Percentiles rank a stretch among this genome's conserved stretches.
These are phyloP conservation scores for Enteromius mattozi DNA, from an alignment of 2,797 vertebrate genomes.

Conservation along the genomic window DNA sequence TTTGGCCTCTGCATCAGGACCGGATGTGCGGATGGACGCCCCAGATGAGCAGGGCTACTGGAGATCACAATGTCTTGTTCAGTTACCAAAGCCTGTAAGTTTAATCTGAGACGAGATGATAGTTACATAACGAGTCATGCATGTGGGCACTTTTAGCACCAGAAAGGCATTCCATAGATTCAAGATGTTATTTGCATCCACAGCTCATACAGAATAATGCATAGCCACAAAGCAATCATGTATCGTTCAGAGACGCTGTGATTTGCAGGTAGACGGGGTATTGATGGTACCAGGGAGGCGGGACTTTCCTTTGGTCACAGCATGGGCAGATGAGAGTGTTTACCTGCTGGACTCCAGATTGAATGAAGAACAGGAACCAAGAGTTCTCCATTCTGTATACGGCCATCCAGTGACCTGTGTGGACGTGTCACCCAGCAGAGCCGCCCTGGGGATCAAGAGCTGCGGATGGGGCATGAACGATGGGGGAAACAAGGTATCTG, in stretches of 20 bases:
- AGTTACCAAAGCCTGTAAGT: constrained; percentile 88
- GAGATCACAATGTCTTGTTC: constrained; percentile 78
- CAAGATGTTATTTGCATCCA: neutral
- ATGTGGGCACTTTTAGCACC: neutral
- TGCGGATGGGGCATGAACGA: constrained; percentile 89
- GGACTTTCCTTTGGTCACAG: constrained; percentile 75
- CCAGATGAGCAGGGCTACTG: constrained; percentile 85
- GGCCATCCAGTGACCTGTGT: constrained; percentile 92
- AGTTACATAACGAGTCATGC: constrained; percentile 5
- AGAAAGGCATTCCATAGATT: neutral
- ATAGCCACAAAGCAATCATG: neutral
- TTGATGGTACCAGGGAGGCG: constrained; percentile 76
- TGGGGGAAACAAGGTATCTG: constrained; percentile 88
- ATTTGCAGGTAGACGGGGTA: constrained; percentile 80
- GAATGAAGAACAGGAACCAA: constrained; percentile 72
- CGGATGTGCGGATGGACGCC: constrained; percentile 81
- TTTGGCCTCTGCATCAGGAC: constrained; percentile 82
- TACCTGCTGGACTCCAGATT: constrained; percentile 80
- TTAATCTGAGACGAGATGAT: neutral
- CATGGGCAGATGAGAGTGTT: constrained; percentile 85
- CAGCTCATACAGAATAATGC: neutral
- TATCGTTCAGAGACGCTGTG: neutral
- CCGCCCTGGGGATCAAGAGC: constrained; percentile 89
- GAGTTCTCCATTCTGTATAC: constrained; percentile 86
- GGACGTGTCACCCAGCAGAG: constrained; percentile 80